Evolutionary conservation across 2,888 invertebrate species (phyloP).

Genomic region (Antheraea assamensis): DNA sequence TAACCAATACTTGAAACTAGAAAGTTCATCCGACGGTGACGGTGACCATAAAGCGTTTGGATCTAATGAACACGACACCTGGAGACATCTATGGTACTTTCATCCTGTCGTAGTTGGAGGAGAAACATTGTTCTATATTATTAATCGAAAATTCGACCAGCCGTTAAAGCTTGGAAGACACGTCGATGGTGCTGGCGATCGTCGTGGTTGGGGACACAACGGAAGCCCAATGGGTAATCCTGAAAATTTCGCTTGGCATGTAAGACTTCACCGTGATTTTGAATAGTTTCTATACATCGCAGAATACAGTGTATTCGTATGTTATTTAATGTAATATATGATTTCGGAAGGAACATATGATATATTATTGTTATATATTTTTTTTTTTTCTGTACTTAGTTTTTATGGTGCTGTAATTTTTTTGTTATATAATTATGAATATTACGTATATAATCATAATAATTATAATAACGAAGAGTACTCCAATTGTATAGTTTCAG

Average conservation of each 20-base stretch:
- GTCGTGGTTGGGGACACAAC: slow-evolving; percentile 13
- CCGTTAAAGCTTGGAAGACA: slow-evolving; percentile 16
- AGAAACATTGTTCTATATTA: slow-evolving; percentile 16
- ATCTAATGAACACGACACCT: neutral
- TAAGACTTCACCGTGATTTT: neutral
- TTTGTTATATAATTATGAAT: too few relatives aligned
- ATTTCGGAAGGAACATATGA: too few relatives aligned
- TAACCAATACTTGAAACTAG: slow-evolving; percentile 21
- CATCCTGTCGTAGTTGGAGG: neutral
- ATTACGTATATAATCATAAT: too few relatives aligned
- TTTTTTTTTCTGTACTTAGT: too few relatives aligned
- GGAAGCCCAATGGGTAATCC: neutral
- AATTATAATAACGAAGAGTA: too few relatives aligned
- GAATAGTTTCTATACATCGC: neutral
- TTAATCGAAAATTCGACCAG: slow-evolving; percentile 5
- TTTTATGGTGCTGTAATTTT: too few relatives aligned
- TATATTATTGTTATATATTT: too few relatives aligned
- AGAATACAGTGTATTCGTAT: too few relatives aligned
- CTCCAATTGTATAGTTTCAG: too few relatives aligned
- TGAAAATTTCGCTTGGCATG: slow-evolving; percentile 1
- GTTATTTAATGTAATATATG: too few relatives aligned
- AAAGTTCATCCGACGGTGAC: neutral
- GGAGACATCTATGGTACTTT: slow-evolving; percentile 18
- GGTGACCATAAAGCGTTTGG: slow-evolving; percentile 18
- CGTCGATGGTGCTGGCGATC: slow-evolving; percentile 7